A percentile compares a stretch with the other conserved stretches of the same genome.
These are phyloP conservation scores for Drosophila teissieri DNA, from an alignment of 1,140 invertebrate genomes.

Conservation along the genomic window DNA sequence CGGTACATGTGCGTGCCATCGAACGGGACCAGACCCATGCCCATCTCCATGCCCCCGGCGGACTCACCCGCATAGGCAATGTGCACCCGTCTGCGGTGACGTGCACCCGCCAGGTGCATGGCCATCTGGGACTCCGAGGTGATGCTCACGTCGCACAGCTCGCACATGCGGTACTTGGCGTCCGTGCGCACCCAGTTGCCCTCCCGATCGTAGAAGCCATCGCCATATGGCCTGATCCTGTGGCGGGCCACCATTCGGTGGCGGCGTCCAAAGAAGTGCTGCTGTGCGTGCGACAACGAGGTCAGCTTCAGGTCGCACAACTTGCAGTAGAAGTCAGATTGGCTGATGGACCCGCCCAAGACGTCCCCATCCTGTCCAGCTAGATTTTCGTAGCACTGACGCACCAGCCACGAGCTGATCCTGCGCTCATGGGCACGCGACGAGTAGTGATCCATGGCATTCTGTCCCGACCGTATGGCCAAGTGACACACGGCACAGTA, in stretches of 20 bases:
- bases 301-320: conserved; percentile 85
- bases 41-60: background rate
- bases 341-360: conserved; percentile 10
- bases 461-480: conserved; percentile 53
- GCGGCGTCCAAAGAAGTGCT: conserved; percentile 85
- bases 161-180: conserved; percentile 76
- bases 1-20: conserved; percentile 47
- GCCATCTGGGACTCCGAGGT: conserved; percentile 85
- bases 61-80: background rate
- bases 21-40: background rate
- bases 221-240: conserved; percentile 62
- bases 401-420: conserved; percentile 79
- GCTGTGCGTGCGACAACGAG: conserved; percentile 84
- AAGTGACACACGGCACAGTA: conserved; percentile 58
- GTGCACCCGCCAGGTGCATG: conserved; percentile 83
- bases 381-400: conserved; percentile 38
- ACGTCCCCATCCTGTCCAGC: background rate
- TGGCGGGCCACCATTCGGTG: conserved; percentile 75
- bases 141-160: conserved; percentile 84
- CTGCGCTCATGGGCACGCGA: conserved; percentile 85
- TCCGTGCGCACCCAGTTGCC: conserved; percentile 81
- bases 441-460: conserved; percentile 84
- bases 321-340: conserved; percentile 71
- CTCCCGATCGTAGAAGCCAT: conserved; percentile 73
- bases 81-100: conserved; percentile 78